phyloP scores from a whole-genome alignment of 2,888 invertebrate genomes.

The Parnassius orleans region DNA sequence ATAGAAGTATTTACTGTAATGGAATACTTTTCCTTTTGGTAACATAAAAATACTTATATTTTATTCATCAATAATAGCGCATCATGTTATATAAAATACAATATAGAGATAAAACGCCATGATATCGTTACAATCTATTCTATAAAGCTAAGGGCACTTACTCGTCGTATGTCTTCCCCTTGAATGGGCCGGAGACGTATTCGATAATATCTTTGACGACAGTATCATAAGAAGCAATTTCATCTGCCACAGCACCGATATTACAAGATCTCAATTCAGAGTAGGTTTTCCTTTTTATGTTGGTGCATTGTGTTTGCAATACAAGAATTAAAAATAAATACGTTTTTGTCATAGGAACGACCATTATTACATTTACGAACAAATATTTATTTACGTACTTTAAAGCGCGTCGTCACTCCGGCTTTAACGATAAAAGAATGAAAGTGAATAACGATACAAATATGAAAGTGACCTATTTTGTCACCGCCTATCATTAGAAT shows the following conservation, averaged over 20 bases:
- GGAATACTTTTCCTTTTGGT: no score
- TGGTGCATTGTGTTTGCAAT: constrained; percentile 34
- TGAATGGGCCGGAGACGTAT: constrained; percentile 73
- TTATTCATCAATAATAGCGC: no score
- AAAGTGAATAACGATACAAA: no score
- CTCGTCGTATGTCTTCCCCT: constrained; percentile 80
- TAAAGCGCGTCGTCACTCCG: not conserved
- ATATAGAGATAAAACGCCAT: constrained; percentile 4
- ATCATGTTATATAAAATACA: not conserved
- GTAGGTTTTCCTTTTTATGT: constrained; percentile 36
- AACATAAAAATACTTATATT: no score
- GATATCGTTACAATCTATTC: constrained; percentile 11
- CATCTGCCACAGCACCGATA: constrained; percentile 55
- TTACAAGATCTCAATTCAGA: constrained; percentile 44
- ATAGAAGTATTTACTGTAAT: no score
- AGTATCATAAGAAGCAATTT: constrained; percentile 81
- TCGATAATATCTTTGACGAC: constrained; percentile 76
- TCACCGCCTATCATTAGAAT: no score
- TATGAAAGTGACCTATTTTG: constrained; percentile 7
- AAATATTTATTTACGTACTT: not conserved
- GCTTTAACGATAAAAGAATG: constrained; percentile 17
- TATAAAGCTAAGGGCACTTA: constrained; percentile 42
- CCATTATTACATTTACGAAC: constrained; percentile 13
- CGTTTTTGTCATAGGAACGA: not conserved
- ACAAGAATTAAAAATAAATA: constrained; percentile 29